Evolutionary conservation across 2,888 invertebrate species (phyloP), one percentile per base, ranked within the genome.

Genomic region (Cryptosula pallasiana): DNA sequence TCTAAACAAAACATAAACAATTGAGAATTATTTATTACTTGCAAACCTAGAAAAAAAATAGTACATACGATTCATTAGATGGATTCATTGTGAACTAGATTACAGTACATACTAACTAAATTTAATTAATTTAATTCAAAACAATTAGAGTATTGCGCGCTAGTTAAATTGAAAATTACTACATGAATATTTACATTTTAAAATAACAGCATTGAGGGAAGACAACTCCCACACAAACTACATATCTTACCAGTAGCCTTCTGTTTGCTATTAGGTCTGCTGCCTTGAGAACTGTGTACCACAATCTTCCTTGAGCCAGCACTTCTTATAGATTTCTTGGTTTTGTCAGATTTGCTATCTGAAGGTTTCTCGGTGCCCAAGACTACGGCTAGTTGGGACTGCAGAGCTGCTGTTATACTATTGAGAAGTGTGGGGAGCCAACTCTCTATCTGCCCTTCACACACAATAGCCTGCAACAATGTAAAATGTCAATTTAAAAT

Each of bases 401-500:
- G 79, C 23, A 83, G 78, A 2, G 80, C 77, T 45, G 75, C 71
- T 75, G 79, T 80, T n/a, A 81, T 73, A 58, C 78, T 77, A 36
- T 74, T 74, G 2, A 82, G 74, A 45, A 81, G 77, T 32, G 72
- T 73, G 25, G 77, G 75, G 72, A 83, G 76, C 83, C 83, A 83
- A 2, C 77, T 78, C 76, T 83, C 83, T 45, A 82, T 79, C 73
- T 79, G 79, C 55, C 82, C 82, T 69, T 82, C 82, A 77, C 83
- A 82, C 2, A 75, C 70, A 9, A 83, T 54, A 1, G 70, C 25
- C 70, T 70, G 36, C 9, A 20, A 55, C 5, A 55, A 20, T 13
- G 45, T 13, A 45, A 45, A 45, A 20, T 45, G 20, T 45, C 20
- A 13, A 20, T 45, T n/a, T n/a, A n/a, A n/a, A n/a, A n/a, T n/a